Percentiles rank a stretch among this genome's conserved stretches.
Conservation (phyloP, 2,113 vertebrate genomes). For the Psettodes erumei region DNA sequence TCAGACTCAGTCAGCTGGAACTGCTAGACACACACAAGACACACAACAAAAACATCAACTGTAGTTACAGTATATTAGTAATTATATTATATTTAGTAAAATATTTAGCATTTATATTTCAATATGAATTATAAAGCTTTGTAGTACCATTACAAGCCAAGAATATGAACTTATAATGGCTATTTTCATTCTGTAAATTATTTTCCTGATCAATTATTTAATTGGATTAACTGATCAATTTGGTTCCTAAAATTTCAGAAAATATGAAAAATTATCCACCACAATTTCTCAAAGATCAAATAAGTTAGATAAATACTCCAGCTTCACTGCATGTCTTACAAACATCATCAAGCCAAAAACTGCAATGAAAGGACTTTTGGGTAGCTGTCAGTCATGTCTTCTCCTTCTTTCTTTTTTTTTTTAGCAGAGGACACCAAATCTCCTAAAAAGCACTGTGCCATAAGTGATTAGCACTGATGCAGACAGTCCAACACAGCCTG, state of each 20-base stretch:
- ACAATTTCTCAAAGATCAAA: too few species aligned
- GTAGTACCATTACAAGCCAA: neutral
- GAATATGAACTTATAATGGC: neutral
- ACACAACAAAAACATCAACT: too few species aligned
- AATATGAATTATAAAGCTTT: neutral
- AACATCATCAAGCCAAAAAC: neutral
- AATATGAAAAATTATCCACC: too few species aligned
- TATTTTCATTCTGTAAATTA: neutral
- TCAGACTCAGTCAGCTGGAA: conserved; percentile 20
- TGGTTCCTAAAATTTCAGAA: too few species aligned
- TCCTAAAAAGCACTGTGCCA: conserved; percentile 20
- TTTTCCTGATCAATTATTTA: neutral
- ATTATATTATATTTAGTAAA: too few species aligned
- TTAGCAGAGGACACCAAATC: conserved; percentile 26
- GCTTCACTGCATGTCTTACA: neutral
- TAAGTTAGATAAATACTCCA: neutral
- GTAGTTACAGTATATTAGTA: too few species aligned
- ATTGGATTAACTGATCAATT: too few species aligned
- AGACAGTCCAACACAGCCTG: conserved; percentile 40
- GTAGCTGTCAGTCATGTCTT: conserved; percentile 10
- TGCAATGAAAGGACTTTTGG: conserved; percentile 7
- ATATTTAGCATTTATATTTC: neutral
- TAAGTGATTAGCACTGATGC: conserved; percentile 49
- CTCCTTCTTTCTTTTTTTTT: conserved; percentile 15
- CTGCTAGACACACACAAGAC: neutral